phyloP scores from a whole-genome alignment of 2,797 vertebrate genomes.

The Phoeniculus purpureus region DNA sequence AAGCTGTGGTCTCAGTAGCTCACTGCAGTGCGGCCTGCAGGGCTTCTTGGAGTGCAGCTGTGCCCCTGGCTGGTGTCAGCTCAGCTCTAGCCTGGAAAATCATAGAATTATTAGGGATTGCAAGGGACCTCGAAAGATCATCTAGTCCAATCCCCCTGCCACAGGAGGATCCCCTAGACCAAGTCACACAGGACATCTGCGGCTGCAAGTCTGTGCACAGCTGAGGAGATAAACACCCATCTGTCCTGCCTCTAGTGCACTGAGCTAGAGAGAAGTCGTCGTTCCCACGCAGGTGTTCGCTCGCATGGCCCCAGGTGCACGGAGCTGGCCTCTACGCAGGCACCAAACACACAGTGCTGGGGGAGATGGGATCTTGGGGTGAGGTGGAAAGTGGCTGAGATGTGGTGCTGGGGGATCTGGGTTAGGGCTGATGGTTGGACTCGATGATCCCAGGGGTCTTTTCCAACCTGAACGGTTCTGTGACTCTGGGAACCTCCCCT shows the following conservation, averaged over 20 bases:
- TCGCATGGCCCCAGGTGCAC: neutral
- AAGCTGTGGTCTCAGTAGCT: fast-evolving
- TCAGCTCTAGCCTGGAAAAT: neutral
- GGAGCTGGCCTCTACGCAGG: neutral
- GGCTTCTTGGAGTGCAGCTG: fast-evolving
- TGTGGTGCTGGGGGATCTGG: too few relatives aligned
- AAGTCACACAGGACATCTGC: too few relatives aligned
- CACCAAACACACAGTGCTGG: constrained; percentile 37
- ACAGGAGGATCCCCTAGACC: too few relatives aligned
- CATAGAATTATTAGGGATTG: too few relatives aligned
- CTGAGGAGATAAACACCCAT: neutral
- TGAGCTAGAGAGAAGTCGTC: neutral
- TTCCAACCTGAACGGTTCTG: too few relatives aligned
- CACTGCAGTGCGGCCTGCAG: too few relatives aligned
- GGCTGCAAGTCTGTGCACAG: neutral
- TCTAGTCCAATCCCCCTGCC: too few relatives aligned
- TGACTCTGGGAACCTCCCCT: too few relatives aligned
- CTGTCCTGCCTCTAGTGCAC: constrained; percentile 19
- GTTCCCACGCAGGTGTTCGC: neutral
- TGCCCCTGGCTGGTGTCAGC: neutral
- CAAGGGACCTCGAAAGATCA: too few relatives aligned
- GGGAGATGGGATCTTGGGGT: neutral
- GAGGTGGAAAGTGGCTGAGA: too few relatives aligned
- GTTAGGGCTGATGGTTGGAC: too few relatives aligned
- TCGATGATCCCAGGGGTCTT: too few relatives aligned